A percentile compares a stretch with the other conserved stretches of the same genome.
Conservation (phyloP, 2,797 vertebrate species). For the Pempheris klunzingeri region DNA sequence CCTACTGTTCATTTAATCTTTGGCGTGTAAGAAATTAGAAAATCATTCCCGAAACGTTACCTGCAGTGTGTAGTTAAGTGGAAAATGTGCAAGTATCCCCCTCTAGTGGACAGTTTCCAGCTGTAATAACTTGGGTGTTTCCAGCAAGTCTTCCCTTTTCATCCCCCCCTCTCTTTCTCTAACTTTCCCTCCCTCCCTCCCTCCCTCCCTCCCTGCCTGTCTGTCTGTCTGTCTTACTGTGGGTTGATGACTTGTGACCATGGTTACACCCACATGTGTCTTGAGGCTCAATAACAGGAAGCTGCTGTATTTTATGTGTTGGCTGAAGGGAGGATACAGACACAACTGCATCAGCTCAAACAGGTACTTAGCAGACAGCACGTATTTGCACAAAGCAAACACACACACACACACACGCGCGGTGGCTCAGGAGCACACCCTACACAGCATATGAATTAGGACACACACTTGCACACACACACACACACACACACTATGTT, state of each 20-base stretch:
- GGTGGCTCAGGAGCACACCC: neutral
- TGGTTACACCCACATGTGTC: conserved; percentile 1
- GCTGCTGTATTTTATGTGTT: conserved; percentile 23
- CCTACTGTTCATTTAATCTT: too few species aligned
- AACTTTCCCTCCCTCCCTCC: too few species aligned
- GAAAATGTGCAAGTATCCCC: neutral
- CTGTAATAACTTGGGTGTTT: too few species aligned
- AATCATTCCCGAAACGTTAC: neutral
- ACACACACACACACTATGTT: neutral
- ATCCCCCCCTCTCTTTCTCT: too few species aligned
- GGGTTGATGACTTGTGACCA: conserved; percentile 20
- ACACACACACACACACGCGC: neutral
- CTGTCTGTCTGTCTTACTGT: too few species aligned
- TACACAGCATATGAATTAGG: neutral
- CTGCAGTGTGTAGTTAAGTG: too few species aligned
- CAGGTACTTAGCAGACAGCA: neutral
- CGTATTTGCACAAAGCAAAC: neutral
- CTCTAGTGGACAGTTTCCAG: neutral
- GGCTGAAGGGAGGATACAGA: neutral
- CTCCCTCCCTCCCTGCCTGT: too few species aligned
- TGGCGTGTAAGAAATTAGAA: too few species aligned
- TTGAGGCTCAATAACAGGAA: conserved; percentile 24
- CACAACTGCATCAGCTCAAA: conserved; percentile 27
- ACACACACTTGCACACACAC: neutral
- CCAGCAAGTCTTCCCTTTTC: too few species aligned